These are phyloP conservation scores for Platichthys stellatus DNA, from an alignment of 2,113 vertebrate genomes.

Conservation along the genomic window DNA sequence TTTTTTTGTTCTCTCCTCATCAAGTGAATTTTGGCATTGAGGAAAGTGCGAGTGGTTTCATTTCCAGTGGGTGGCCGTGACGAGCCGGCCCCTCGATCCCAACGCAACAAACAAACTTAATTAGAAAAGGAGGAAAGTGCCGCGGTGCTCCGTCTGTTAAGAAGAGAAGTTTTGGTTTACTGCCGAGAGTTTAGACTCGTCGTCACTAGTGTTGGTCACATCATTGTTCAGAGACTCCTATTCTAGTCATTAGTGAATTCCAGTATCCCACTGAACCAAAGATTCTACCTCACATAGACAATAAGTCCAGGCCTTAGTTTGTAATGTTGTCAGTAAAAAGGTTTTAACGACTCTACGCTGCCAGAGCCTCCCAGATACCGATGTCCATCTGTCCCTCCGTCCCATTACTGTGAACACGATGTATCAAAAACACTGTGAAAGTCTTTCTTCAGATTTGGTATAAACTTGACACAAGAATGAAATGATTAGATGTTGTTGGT, in stretches of 20 bases:
- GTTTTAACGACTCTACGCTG: too few relatives aligned
- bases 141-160: slow-evolving; percentile 28
- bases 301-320: too few relatives aligned
- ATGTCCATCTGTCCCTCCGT: too few relatives aligned
- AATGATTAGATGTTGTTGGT: too few relatives aligned
- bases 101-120: slow-evolving; percentile 57
- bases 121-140: slow-evolving; percentile 63
- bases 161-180: slow-evolving; percentile 19
- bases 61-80: slow-evolving; percentile 66
- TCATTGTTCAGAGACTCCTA: slow-evolving; percentile 3
- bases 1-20: slow-evolving; percentile 25
- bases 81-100: slow-evolving; percentile 49
- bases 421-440: too few relatives aligned
- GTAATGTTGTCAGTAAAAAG: too few relatives aligned
- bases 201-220: slow-evolving; percentile 4
- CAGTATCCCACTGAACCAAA: too few relatives aligned
- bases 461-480: too few relatives aligned
- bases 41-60: slow-evolving; percentile 62
- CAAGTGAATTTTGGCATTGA: slow-evolving; percentile 45
- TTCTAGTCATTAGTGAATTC: background rate
- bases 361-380: too few relatives aligned
- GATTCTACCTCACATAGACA: too few relatives aligned
- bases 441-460: too few relatives aligned
- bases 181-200: background rate
- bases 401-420: too few relatives aligned